Conservation (phyloP, 1,140 invertebrate species). For the Paraescarpia echinospica region DNA sequence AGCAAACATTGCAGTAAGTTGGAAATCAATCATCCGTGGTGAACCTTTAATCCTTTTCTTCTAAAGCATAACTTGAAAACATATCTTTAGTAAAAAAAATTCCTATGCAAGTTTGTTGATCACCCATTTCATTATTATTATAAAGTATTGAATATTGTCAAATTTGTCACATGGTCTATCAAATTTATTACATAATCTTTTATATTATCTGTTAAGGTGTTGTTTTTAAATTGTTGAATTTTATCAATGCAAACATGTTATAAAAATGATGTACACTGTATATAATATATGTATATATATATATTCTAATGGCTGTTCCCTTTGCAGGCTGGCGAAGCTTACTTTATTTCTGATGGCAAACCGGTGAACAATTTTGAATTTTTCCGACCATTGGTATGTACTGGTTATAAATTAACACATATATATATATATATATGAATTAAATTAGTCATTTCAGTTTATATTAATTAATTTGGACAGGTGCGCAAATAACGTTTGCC, state of each 20-base stretch:
- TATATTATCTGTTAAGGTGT: background rate
- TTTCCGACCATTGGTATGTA: slow-evolving; percentile 50
- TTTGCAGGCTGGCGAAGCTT: slow-evolving; percentile 57
- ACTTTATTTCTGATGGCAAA: slow-evolving; percentile 58
- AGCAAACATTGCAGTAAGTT: background rate
- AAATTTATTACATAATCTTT: background rate
- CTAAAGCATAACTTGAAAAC: background rate
- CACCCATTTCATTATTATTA: background rate
- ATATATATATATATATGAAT: too few species aligned
- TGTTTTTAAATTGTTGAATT: background rate
- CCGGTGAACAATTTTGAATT: slow-evolving; percentile 60
- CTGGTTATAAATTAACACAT: background rate
- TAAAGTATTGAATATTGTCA: background rate
- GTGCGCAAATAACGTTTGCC: background rate
- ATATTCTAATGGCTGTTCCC: background rate
- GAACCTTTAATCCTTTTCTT: background rate
- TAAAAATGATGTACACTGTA: too few species aligned
- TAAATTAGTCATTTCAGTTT: background rate
- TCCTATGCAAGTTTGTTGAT: background rate
- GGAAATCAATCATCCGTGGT: background rate
- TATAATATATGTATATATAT: background rate
- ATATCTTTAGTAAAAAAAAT: background rate
- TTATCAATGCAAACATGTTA: background rate
- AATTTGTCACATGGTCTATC: background rate
- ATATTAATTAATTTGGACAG: background rate